Conservation (phyloP, 2,113 vertebrate genomes). For the Cebus imitator region DNA sequence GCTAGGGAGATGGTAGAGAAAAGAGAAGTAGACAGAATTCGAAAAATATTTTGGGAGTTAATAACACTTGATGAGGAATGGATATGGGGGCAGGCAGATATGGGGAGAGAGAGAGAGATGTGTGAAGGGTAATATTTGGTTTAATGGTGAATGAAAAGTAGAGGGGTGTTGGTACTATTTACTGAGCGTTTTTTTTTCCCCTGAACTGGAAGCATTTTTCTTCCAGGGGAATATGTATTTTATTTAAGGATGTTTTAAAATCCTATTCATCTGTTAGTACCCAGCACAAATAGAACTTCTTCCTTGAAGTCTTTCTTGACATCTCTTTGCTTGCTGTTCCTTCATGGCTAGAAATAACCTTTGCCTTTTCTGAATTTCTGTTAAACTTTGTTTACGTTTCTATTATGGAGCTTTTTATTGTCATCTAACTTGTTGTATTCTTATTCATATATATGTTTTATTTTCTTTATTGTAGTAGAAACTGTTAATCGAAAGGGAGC, state of each 20-base stretch:
- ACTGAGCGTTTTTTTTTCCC: background rate
- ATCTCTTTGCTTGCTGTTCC: background rate
- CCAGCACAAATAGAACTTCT: background rate
- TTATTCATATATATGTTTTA: background rate
- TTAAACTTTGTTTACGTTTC: background rate
- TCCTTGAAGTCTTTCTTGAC: background rate
- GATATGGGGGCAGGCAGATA: background rate
- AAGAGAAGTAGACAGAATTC: background rate
- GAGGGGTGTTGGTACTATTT: background rate
- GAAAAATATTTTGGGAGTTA: background rate
- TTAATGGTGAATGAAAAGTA: background rate
- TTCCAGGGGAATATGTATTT: background rate
- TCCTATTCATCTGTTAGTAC: background rate
- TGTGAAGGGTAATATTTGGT: background rate
- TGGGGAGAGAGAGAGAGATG: background rate
- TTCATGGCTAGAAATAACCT: background rate
- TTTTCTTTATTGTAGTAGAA: conserved; percentile 18
- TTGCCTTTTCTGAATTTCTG: background rate
- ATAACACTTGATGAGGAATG: background rate
- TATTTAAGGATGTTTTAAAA: background rate
- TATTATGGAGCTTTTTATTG: background rate
- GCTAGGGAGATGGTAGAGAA: background rate
- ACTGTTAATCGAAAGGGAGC: background rate
- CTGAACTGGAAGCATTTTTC: background rate
- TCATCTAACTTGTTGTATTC: conserved; percentile 9